Conservation (phyloP, 2,888 invertebrate species). For the Lysandra coridon region DNA sequence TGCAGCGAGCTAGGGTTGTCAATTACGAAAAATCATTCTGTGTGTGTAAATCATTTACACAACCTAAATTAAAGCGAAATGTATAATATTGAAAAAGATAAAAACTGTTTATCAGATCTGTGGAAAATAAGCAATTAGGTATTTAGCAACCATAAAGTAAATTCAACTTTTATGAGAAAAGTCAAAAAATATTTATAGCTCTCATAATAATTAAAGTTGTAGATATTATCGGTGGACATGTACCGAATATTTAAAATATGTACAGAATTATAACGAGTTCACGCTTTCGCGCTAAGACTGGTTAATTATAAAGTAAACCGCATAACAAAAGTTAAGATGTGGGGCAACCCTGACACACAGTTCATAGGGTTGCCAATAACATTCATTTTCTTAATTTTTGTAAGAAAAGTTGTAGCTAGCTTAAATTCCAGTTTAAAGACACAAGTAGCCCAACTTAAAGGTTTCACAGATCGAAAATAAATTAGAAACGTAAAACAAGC, state of each 20-base stretch:
- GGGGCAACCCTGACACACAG: neutral
- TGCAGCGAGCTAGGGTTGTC: conserved; percentile 33
- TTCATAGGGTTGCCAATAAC: neutral
- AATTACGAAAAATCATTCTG: neutral
- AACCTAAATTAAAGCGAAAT: no score
- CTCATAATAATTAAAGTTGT: neutral
- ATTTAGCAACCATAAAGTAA: neutral
- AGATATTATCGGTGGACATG: neutral
- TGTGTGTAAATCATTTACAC: neutral
- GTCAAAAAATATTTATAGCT: neutral
- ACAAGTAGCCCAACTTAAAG: neutral
- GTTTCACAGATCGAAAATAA: neutral
- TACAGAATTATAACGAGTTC: neutral
- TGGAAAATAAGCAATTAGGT: neutral
- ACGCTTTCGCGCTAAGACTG: neutral
- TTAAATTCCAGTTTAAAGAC: neutral
- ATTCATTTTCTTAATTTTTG: neutral
- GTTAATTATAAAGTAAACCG: neutral
- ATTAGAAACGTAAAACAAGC: neutral
- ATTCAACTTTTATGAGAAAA: neutral
- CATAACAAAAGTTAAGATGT: neutral
- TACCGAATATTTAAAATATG: conserved; percentile 6
- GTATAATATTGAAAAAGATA: neutral
- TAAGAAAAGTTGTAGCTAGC: neutral
- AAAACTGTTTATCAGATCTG: neutral